Evolutionary conservation across 1,140 invertebrate genomes (phyloP).

Genomic region (Rhynchophorus ferrugineus): DNA sequence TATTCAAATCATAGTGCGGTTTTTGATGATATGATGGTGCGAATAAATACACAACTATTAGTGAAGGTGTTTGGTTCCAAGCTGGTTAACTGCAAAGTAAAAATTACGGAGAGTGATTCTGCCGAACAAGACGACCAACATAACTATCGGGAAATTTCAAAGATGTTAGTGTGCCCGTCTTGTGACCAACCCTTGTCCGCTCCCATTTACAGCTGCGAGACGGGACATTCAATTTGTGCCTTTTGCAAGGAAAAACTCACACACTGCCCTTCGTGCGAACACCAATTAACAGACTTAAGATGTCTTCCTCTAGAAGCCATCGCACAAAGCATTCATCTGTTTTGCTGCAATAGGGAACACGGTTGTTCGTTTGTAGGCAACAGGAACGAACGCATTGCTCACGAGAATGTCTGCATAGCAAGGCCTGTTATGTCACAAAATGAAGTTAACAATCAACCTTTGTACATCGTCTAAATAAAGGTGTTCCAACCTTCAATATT

Average conservation of each 20-base stretch:
- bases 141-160: too few species aligned
- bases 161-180: constrained; percentile 2
- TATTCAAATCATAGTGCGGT: background rate
- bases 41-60: background rate
- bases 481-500: too few species aligned
- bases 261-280: constrained; percentile 5
- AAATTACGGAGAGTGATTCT: constrained; percentile 1
- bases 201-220: constrained; percentile 9
- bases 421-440: too few species aligned
- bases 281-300: constrained; percentile 4
- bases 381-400: constrained; percentile 1
- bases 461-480: too few species aligned
- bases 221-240: constrained; percentile 6
- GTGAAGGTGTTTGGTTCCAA: constrained; percentile 4
- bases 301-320: constrained; percentile 8
- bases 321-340: constrained; percentile 4
- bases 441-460: too few species aligned
- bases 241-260: constrained; percentile 1
- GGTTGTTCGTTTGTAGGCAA: constrained; percentile 7
- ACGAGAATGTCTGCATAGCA: constrained; percentile 5
- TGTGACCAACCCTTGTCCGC: constrained; percentile 5
- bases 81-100: constrained; percentile 1
- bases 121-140: background rate
- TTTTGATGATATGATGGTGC: constrained; percentile 4
- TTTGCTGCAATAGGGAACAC: constrained; percentile 5